Conservation (phyloP, 2,888 invertebrate species). For the Malachius bipustulatus region DNA sequence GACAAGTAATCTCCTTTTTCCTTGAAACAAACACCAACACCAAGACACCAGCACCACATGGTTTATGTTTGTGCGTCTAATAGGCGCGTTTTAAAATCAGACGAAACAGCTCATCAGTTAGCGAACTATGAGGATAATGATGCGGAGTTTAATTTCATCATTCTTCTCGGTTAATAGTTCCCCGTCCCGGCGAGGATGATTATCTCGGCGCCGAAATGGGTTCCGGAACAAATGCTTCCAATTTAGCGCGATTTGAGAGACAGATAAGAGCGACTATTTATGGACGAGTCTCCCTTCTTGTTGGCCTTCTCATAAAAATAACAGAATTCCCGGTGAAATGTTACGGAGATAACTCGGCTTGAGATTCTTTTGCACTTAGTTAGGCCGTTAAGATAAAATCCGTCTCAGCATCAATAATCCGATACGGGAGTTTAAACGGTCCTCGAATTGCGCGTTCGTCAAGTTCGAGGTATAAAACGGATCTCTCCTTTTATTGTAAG, state of each 20-base stretch:
- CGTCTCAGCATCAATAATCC: conserved; percentile 27
- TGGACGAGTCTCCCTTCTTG: background rate
- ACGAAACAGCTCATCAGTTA: too few relatives aligned
- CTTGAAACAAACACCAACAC: too few relatives aligned
- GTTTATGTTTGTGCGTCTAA: too few relatives aligned
- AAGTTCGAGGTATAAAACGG: too few relatives aligned
- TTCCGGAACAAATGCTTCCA: conserved; percentile 3
- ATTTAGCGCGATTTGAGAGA: background rate
- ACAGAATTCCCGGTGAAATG: conserved; percentile 23
- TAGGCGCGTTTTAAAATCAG: too few relatives aligned
- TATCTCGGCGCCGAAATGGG: background rate
- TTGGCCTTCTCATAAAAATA: conserved; percentile 11
- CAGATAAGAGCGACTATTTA: background rate
- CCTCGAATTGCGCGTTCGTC: conserved; percentile 1
- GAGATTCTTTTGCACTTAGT: conserved; percentile 31
- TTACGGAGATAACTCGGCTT: conserved; percentile 22
- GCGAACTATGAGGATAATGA: too few relatives aligned
- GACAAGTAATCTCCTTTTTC: too few relatives aligned
- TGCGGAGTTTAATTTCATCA: too few relatives aligned
- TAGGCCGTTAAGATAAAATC: conserved; percentile 30
- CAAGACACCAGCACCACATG: too few relatives aligned
- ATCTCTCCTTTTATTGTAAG: too few relatives aligned
- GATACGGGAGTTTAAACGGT: conserved; percentile 19
- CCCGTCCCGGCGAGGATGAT: background rate
- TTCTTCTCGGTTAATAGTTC: too few relatives aligned